Percentiles rank a stretch among this genome's conserved stretches.
Evolutionary conservation across 2,113 vertebrate species (phyloP).

Genomic region (Lepus timidus): DNA sequence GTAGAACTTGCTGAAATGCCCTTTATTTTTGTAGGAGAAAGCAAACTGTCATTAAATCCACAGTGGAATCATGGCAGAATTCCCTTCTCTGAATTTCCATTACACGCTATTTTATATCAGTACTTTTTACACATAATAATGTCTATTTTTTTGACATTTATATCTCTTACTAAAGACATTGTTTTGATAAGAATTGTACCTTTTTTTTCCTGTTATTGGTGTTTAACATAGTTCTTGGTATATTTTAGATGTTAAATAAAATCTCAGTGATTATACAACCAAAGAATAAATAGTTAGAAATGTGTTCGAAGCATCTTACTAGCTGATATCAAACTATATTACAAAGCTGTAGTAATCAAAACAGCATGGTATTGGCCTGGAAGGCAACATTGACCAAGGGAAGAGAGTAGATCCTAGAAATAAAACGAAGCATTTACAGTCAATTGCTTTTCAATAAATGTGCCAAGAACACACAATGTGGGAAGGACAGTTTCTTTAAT

Average conservation of each 20-base stretch:
- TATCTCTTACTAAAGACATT: neutral
- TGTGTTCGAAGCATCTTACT: neutral
- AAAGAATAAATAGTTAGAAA: conserved; percentile 41
- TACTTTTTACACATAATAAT: neutral
- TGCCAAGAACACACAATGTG: neutral
- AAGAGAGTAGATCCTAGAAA: neutral
- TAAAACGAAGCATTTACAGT: neutral
- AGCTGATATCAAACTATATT: neutral
- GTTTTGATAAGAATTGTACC: neutral
- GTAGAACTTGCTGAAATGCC: conserved; percentile 35
- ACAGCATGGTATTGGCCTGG: neutral
- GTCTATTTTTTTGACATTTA: conserved; percentile 1
- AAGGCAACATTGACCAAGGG: neutral
- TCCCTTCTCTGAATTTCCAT: neutral
- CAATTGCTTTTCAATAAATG: neutral
- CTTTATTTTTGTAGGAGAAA: neutral
- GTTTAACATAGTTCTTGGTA: neutral
- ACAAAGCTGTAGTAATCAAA: neutral
- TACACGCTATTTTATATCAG: neutral
- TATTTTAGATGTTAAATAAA: neutral
- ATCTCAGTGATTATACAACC: neutral
- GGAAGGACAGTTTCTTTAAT: neutral
- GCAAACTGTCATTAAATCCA: neutral
- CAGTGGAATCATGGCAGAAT: neutral
- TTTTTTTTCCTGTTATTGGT: neutral